Evolutionary conservation across 2,888 invertebrate species (phyloP).

Genomic region (Ditylenchus weischeri): DNA sequence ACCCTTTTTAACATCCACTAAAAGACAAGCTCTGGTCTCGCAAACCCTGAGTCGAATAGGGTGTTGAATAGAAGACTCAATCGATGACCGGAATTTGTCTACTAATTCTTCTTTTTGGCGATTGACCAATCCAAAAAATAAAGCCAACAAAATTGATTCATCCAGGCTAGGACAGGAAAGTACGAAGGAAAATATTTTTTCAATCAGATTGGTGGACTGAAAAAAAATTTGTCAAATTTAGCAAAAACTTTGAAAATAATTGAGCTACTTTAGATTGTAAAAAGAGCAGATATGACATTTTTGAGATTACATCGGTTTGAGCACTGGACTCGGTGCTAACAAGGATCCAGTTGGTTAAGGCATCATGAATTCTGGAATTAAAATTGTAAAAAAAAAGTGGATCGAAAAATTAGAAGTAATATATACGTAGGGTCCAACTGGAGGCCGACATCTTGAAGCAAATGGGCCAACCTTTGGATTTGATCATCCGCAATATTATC

Average conservation of each 20-base stretch:
- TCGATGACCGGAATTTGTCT: too few relatives aligned
- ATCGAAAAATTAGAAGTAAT: not conserved
- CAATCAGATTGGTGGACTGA: too few relatives aligned
- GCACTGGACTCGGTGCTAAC: not conserved
- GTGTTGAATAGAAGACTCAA: not conserved
- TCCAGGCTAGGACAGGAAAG: not conserved
- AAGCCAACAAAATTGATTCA: not conserved
- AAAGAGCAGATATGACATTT: not conserved
- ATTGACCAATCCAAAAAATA: not conserved
- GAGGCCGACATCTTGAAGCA: conserved; percentile 2
- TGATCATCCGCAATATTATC: not conserved
- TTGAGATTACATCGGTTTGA: not conserved
- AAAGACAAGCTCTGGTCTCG: not conserved
- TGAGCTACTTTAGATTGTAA: not conserved
- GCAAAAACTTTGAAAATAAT: not conserved
- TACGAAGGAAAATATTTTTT: too few relatives aligned
- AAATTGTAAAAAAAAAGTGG: not conserved
- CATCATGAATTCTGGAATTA: not conserved
- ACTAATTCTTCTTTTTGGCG: not conserved
- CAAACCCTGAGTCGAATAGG: not conserved
- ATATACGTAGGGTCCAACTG: not conserved
- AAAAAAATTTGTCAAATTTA: not conserved
- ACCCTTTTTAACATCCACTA: not conserved
- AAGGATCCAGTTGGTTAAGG: not conserved
- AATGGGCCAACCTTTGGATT: not conserved